Conservation (phyloP, 2,113 vertebrate species). For the Xiphorhynchus elegans region DNA sequence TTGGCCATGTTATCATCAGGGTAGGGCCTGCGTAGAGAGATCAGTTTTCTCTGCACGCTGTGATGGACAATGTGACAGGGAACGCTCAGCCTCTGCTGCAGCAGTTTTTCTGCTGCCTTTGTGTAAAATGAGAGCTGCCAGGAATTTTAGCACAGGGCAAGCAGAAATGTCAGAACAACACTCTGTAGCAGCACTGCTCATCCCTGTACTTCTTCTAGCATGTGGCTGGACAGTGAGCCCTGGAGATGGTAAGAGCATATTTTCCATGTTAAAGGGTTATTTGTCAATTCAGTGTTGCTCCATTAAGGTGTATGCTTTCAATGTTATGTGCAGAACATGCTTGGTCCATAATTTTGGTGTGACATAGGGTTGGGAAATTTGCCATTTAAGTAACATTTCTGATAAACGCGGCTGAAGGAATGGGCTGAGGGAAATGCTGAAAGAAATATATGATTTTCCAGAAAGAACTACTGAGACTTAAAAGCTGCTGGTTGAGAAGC, state of each 20-base stretch:
- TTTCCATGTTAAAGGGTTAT: background rate
- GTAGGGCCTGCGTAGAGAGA: background rate
- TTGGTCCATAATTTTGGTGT: background rate
- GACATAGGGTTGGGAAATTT: background rate
- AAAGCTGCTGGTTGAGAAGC: background rate
- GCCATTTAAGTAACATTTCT: background rate
- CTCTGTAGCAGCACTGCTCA: conserved; percentile 33
- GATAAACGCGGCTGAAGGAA: background rate
- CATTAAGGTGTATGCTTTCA: background rate
- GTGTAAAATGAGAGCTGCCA: conserved; percentile 71
- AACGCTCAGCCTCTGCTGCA: conserved; percentile 32
- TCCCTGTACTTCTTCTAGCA: background rate
- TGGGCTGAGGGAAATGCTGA: background rate
- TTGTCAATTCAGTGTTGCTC: background rate
- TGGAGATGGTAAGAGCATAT: conserved; percentile 43
- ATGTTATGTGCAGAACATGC: background rate
- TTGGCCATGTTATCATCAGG: background rate
- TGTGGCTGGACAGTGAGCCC: conserved; percentile 6
- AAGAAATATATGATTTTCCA: background rate
- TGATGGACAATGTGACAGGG: background rate
- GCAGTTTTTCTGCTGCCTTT: conserved; percentile 46
- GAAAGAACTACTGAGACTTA: background rate
- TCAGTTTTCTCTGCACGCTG: conserved; percentile 22
- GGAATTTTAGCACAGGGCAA: conserved; percentile 32
- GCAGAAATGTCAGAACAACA: conserved; percentile 8